These are phyloP conservation scores for Prenolepis imparis DNA, from an alignment of 2,888 invertebrate genomes.

Conservation along the genomic window DNA sequence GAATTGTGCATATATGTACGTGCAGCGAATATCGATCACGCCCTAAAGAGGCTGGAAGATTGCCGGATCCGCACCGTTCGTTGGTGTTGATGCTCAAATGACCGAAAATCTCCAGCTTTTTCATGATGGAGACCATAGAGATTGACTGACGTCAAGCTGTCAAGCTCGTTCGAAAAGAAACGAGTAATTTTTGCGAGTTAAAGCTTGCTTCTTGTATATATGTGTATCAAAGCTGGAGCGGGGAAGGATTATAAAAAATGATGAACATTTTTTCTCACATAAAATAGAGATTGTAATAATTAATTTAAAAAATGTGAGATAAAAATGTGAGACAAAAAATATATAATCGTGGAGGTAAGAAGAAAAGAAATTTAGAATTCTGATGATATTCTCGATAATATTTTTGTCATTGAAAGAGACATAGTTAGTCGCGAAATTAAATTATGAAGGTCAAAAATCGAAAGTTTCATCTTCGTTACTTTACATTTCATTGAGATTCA, in stretches of 20 bases:
- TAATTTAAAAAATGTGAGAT: background rate
- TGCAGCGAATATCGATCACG: conserved; percentile 77
- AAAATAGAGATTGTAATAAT: background rate
- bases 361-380: background rate
- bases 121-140: background rate
- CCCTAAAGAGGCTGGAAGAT: conserved; percentile 74
- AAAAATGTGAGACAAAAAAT: background rate
- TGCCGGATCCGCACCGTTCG: conserved; percentile 53
- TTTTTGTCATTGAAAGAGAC: background rate
- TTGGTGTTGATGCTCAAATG: conserved; percentile 24
- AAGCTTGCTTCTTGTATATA: background rate
- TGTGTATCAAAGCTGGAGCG: conserved; percentile 3
- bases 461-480: conserved; percentile 55
- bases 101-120: conserved; percentile 10
- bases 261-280: background rate
- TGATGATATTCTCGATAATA: background rate
- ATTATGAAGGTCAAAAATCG: conserved; percentile 56
- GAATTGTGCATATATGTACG: conserved; percentile 67
- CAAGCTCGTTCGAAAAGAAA: background rate
- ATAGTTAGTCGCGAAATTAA: conserved; percentile 40
- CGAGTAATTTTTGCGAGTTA: background rate
- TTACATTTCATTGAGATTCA: conserved; percentile 60
- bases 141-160: background rate
- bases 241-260: background rate
- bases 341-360: background rate